Percentiles rank a stretch among this genome's conserved stretches.
phyloP scores from a whole-genome alignment of 2,113 vertebrate genomes.

The Galbula dea region DNA sequence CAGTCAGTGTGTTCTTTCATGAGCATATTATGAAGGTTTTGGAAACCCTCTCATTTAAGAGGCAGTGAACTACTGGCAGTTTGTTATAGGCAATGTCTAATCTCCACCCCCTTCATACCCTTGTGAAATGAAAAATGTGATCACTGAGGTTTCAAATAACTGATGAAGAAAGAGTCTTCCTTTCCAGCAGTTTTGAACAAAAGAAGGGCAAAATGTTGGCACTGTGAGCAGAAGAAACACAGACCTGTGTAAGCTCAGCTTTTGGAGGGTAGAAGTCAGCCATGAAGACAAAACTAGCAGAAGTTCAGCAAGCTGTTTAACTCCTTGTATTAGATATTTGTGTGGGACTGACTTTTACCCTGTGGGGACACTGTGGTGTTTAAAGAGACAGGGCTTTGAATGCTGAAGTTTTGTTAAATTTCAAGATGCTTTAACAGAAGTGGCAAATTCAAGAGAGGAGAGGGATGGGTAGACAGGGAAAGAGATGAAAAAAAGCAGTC shows the following conservation, averaged over 20 bases:
- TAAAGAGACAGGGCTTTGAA: neutral
- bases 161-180: neutral
- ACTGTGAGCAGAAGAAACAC: neutral
- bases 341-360: neutral
- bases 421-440: neutral
- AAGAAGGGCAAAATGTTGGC: neutral
- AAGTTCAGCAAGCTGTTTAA: neutral
- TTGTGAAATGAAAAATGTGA: slow-evolving; percentile 45
- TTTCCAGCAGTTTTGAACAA: slow-evolving; percentile 27
- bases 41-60: neutral
- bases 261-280: neutral
- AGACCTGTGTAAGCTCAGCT: neutral
- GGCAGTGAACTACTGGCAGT: slow-evolving; percentile 29
- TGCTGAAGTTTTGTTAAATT: neutral
- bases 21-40: slow-evolving; percentile 17
- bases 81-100: slow-evolving; percentile 22
- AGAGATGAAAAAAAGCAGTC: neutral
- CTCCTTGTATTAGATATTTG: neutral
- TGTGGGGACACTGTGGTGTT: neutral
- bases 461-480: neutral
- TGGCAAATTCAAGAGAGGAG: neutral
- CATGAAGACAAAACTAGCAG: neutral
- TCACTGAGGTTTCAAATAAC: slow-evolving; percentile 17
- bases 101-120: slow-evolving; percentile 1
- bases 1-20: slow-evolving; percentile 22